Conservation (phyloP, 1,140 invertebrate species). For the Formica selysi region DNA sequence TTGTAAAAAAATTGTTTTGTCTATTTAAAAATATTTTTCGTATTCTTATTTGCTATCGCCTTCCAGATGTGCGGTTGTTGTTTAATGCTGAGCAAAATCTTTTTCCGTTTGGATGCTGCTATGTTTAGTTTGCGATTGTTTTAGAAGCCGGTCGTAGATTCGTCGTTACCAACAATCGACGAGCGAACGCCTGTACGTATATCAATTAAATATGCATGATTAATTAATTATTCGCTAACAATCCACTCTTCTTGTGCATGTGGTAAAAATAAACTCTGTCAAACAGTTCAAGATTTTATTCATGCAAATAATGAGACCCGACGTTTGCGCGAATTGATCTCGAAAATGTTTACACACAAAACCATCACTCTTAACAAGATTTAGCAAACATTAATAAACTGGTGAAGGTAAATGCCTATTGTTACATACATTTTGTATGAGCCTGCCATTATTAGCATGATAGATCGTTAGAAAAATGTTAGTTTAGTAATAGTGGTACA, state of each 20-base stretch:
- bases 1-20: constrained; percentile 22
- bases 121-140: constrained; percentile 85
- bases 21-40: constrained; percentile 23
- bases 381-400: constrained; percentile 37
- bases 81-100: constrained; percentile 73
- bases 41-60: constrained; percentile 74
- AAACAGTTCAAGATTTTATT: neutral
- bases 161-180: constrained; percentile 76
- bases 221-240: constrained; percentile 47
- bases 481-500: neutral
- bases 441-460: neutral
- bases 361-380: neutral
- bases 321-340: constrained; percentile 24
- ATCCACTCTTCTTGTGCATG: neutral
- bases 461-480: constrained; percentile 15
- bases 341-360: constrained; percentile 7
- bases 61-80: constrained; percentile 74
- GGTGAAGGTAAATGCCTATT: constrained; percentile 54
- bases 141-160: constrained; percentile 81
- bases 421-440: constrained; percentile 57
- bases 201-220: constrained; percentile 69
- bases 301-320: neutral
- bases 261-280: neutral
- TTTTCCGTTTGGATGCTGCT: constrained; percentile 81
- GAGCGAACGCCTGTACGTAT: constrained; percentile 86